Base-by-base conservation (phyloP, 2,113 vertebrate genomes). In the Cichladusa arquata region DNA sequence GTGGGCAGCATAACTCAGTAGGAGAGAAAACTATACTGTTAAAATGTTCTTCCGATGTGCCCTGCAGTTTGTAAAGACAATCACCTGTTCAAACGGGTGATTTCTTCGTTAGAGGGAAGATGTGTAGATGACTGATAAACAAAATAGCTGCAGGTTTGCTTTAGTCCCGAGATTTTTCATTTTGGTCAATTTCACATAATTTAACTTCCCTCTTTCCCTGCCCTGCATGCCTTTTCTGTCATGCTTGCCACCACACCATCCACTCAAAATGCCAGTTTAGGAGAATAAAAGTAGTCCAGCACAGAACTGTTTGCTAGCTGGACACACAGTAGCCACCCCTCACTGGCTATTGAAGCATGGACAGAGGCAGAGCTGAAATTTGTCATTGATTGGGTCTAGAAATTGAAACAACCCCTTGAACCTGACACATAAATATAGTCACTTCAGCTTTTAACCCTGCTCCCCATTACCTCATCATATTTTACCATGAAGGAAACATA, bases 391-490 rank as follows among this genome's bases (percentile, higher is more conserved):
- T 2, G 0, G 31, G 65, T 88, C 69, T 79, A 90, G 81, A 86
- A 94, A 85, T 96, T 79, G 88, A 94, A 96, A 76, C 47, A 66
- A 91, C 84, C 88, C 61, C 77, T 92, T 96, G 96, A 96, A 93
- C 96, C 80, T 38, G 48, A 57, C 2, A 3, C 86, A 96, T 94
- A 95, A 96, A 95, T 95, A 94, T 6, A 90, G 57, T 64, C 66
- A 90, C 65, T 88, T 92, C 86, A 90, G 94, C 85, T 93, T 96
- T 97, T 93, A 95, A 93, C 88, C 90, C 74, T 91, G 91, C 78
- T 95, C 90, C 76, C 90, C 86, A 88, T 96, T 96, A 96, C 90
- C 91, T 96, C 95, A 97, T 91, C 89, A 5, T 91, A 94, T 95
- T 94, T 97, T 92, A 94, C 93, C 58, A 17, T 65, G 94, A 90